Evolutionary conservation across 2,888 invertebrate genomes (phyloP).

Genomic region (Scaptodrosophila latifasciaeformis): DNA sequence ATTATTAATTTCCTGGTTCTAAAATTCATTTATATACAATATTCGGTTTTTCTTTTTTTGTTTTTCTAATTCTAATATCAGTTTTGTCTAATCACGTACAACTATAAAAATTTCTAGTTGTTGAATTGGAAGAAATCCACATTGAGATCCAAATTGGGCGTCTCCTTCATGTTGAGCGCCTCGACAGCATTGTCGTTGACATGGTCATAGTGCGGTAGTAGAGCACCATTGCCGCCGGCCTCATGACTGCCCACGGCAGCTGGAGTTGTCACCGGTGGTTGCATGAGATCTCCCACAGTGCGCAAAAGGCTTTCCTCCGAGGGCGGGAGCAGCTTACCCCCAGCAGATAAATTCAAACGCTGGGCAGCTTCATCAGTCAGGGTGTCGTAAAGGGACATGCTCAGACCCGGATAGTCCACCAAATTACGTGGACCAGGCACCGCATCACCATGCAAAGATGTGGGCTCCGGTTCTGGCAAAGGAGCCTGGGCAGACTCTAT

Average conservation of each 20-base stretch:
- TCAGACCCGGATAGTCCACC: constrained; percentile 71
- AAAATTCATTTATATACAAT: too few species aligned
- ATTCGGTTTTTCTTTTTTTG: not conserved
- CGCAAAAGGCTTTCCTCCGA: constrained; percentile 74
- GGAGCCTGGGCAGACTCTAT: constrained; percentile 69
- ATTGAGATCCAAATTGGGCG: constrained; percentile 70
- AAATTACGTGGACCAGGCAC: constrained; percentile 41
- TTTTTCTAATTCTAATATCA: not conserved
- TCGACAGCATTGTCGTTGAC: constrained; percentile 75
- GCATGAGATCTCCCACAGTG: constrained; percentile 72
- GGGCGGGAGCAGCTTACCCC: constrained; percentile 70
- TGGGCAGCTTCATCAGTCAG: constrained; percentile 73
- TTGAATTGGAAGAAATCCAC: constrained; percentile 73
- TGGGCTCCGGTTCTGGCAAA: constrained; percentile 45
- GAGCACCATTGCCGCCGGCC: constrained; percentile 19
- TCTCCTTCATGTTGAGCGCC: constrained; percentile 72
- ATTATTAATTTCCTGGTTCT: too few species aligned
- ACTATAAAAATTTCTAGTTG: too few species aligned
- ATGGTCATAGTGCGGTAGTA: constrained; percentile 71
- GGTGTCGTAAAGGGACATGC: constrained; percentile 73
- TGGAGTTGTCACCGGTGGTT: constrained; percentile 48
- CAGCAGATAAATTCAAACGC: constrained; percentile 72
- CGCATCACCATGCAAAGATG: constrained; percentile 29
- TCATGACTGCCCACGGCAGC: constrained; percentile 31
- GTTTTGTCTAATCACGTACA: too few species aligned